Evolutionary conservation across 2,797 vertebrate species (phyloP).

Genomic region (Distichodus sexfasciatus): DNA sequence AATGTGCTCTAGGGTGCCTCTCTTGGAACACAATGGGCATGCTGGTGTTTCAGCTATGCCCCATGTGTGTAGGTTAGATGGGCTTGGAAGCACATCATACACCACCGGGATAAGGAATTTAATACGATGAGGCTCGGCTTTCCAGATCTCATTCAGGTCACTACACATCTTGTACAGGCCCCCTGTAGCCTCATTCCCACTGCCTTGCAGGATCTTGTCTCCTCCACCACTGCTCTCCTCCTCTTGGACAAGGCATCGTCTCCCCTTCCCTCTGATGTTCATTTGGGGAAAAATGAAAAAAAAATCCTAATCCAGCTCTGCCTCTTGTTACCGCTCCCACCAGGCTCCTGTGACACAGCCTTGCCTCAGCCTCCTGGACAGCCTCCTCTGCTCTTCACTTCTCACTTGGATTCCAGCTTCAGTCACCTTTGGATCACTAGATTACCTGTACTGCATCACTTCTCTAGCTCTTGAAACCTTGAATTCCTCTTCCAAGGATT

Average conservation of each 20-base stretch:
- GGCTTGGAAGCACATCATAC: no score
- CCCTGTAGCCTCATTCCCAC: background rate
- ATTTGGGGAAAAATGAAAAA: no score
- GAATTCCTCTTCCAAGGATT: background rate
- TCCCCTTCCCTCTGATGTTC: no score
- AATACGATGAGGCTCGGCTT: background rate
- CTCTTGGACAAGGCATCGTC: background rate
- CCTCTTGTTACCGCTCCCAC: no score
- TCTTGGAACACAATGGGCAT: no score
- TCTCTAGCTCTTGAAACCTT: background rate
- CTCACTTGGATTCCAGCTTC: background rate
- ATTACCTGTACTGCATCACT: background rate
- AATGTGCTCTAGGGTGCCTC: no score
- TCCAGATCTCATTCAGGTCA: background rate
- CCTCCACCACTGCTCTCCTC: background rate
- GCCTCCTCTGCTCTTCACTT: background rate
- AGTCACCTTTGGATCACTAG: background rate
- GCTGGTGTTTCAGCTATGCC: no score
- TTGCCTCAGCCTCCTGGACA: background rate
- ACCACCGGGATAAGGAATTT: background rate
- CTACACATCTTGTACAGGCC: background rate
- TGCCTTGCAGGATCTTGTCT: background rate
- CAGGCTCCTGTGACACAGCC: no score
- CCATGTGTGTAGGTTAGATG: no score
- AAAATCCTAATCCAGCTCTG: no score